Evolutionary conservation across 1,140 invertebrate species (phyloP).

Genomic region (Hesperophylax magnus): DNA sequence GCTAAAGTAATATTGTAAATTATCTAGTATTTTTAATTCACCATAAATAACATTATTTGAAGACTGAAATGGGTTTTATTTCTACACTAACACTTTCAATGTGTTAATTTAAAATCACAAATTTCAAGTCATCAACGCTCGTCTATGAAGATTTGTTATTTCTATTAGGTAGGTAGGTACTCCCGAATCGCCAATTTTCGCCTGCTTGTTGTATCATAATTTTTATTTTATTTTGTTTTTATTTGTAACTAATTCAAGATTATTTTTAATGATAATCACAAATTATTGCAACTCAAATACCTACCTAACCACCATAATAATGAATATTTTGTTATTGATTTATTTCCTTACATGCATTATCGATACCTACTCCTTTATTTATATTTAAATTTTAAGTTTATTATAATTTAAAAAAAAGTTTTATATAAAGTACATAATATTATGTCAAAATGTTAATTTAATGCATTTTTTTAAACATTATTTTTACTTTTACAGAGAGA

Average conservation of each 20-base stretch:
- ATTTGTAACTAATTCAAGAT: background rate
- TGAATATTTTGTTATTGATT: background rate
- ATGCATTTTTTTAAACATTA: too few species aligned
- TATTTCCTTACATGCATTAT: too few species aligned
- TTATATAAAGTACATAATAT: background rate
- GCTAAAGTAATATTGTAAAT: background rate
- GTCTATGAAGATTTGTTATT: conserved; percentile 9
- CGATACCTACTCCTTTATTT: background rate
- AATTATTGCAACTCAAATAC: background rate
- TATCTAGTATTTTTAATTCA: background rate
- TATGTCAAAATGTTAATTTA: too few species aligned
- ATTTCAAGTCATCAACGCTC: background rate
- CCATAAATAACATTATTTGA: background rate
- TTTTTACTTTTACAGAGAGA: too few species aligned
- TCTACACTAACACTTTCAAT: background rate
- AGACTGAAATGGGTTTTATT: background rate
- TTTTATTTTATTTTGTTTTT: background rate
- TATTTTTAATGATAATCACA: conserved; percentile 2
- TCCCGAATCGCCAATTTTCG: conserved; percentile 15
- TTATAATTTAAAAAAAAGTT: background rate
- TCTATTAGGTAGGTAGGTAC: too few species aligned
- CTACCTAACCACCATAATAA: background rate
- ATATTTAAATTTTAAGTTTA: background rate
- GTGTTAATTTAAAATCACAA: background rate
- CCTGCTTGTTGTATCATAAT: conserved; percentile 6